Conservation (phyloP, 2,113 vertebrate genomes). For the Colinus virginianus region DNA sequence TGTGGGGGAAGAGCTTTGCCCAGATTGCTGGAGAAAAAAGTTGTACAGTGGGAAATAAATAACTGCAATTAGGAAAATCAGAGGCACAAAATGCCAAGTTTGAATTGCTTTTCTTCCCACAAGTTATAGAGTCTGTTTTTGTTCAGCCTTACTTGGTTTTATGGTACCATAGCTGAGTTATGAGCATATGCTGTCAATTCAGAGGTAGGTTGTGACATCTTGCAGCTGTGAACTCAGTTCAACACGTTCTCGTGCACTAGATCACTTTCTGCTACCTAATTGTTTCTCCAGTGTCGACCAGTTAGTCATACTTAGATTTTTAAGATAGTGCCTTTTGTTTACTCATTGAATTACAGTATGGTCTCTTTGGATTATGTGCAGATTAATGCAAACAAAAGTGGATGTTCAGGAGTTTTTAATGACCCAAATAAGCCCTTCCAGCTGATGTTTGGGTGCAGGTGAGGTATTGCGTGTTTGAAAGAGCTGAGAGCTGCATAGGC, state of each 20-base stretch:
- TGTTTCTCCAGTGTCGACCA: fast-evolving
- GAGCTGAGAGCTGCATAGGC: not conserved
- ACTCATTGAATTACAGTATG: fast-evolving
- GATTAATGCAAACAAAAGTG: not conserved
- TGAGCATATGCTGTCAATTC: not conserved
- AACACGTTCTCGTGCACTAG: not conserved
- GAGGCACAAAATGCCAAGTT: not conserved
- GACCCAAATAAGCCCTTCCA: not conserved
- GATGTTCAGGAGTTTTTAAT: not conserved
- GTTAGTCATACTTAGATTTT: not conserved
- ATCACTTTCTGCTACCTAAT: not conserved
- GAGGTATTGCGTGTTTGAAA: not conserved
- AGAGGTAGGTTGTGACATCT: not conserved
- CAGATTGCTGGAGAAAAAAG: not conserved
- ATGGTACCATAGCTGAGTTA: not conserved
- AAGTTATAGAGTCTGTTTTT: not conserved
- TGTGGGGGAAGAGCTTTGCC: not conserved
- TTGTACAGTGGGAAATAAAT: not conserved
- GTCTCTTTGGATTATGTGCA: not conserved
- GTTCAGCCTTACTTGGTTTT: not conserved
- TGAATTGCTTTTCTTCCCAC: not conserved
- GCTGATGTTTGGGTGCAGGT: not conserved
- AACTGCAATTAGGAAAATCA: not conserved
- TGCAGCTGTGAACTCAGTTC: not conserved
- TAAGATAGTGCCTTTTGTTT: not conserved